These are phyloP conservation scores for Catamblyrhynchus diadema DNA, from an alignment of 2,797 vertebrate genomes.

Conservation along the genomic window DNA sequence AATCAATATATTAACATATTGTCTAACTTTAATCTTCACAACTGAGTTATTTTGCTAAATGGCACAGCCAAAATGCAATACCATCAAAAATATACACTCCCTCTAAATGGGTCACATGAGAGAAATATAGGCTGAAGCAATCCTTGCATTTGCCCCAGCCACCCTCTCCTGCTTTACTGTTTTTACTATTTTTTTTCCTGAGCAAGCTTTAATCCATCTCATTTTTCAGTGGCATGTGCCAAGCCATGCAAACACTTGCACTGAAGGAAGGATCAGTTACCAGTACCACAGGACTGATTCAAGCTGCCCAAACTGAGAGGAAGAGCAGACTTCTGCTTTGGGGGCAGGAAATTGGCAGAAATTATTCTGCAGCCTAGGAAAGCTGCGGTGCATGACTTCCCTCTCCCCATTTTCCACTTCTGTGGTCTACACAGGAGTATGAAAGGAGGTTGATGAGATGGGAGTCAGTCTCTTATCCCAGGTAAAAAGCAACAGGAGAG, in stretches of 20 bases:
- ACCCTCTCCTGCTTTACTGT: background rate
- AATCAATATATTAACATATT: background rate
- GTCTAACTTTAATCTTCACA: background rate
- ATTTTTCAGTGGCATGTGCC: background rate
- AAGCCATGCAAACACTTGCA: background rate
- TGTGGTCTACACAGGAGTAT: background rate
- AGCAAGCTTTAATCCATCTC: background rate
- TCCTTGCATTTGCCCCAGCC: background rate
- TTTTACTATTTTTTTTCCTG: background rate
- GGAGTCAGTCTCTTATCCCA: background rate
- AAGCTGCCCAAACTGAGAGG: background rate
- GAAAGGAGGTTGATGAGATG: background rate
- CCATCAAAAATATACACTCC: background rate
- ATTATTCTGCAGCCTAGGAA: background rate
- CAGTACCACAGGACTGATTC: background rate
- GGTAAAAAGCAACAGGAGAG: background rate
- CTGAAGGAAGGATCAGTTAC: background rate
- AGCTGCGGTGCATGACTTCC: background rate
- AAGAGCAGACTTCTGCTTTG: background rate
- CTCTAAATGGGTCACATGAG: background rate
- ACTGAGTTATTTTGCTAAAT: background rate
- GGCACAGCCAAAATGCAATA: background rate
- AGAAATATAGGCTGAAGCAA: background rate
- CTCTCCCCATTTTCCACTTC: background rate
- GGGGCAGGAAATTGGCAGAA: background rate